A percentile compares a stretch with the other conserved stretches of the same genome.
Evolutionary conservation across 1,140 invertebrate genomes (phyloP).

Genomic region (Drosophila tsacasi): DNA sequence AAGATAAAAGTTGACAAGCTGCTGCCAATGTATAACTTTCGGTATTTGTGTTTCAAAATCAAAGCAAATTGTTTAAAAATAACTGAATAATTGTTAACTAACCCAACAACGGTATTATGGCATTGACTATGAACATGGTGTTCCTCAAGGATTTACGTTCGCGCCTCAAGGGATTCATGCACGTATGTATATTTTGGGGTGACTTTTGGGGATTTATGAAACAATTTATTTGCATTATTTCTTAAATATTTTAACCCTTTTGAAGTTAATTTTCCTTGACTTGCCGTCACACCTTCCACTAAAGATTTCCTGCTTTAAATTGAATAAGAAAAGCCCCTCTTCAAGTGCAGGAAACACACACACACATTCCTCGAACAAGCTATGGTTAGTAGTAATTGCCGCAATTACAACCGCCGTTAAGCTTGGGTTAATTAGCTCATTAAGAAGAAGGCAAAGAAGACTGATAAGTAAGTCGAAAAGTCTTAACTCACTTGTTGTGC

Average conservation of each 20-base stretch:
- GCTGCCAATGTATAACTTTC: constrained; percentile 11
- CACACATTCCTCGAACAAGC: constrained; percentile 15
- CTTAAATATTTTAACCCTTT: background rate
- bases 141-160: constrained; percentile 83
- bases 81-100: constrained; percentile 1
- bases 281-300: background rate
- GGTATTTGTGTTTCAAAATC: background rate
- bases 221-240: background rate
- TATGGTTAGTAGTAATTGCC: constrained; percentile 29
- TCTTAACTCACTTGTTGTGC: constrained; percentile 6
- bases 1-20: constrained; percentile 8
- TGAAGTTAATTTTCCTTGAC: background rate
- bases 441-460: constrained; percentile 39
- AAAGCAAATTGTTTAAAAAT: constrained; percentile 16
- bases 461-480: constrained; percentile 32
- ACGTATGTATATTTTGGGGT: constrained; percentile 68
- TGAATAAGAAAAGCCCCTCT: background rate
- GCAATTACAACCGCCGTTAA: constrained; percentile 23
- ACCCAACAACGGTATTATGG: constrained; percentile 54
- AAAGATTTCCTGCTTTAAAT: background rate
- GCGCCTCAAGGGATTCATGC: constrained; percentile 83
- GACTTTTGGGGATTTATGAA: too few relatives aligned
- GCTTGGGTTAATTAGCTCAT: constrained; percentile 36
- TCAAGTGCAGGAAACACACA: constrained; percentile 13
- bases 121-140: constrained; percentile 83